Evolutionary conservation across 2,797 vertebrate species (phyloP).

Genomic region (Aulostomus chinensis): DNA sequence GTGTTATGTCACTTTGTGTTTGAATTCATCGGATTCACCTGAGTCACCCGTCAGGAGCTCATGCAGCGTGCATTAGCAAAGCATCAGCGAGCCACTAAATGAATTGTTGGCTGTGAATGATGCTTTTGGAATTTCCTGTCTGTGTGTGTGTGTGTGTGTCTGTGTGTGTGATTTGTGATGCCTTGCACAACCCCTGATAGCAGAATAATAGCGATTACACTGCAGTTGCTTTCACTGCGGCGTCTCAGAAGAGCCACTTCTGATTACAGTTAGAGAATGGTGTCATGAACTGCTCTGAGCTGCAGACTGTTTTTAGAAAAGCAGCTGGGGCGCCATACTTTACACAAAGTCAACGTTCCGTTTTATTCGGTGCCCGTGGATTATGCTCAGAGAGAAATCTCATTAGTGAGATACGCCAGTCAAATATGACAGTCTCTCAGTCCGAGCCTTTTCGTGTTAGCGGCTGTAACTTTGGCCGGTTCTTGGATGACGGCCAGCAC

Average conservation of each 20-base stretch:
- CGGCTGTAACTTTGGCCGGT: constrained; percentile 44
- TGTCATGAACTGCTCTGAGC: constrained; percentile 31
- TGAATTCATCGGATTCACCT: constrained; percentile 36
- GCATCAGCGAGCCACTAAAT: constrained; percentile 50
- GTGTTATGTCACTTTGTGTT: constrained; percentile 57
- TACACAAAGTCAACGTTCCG: constrained; percentile 36
- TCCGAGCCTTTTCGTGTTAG: constrained; percentile 44
- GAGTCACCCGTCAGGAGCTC: constrained; percentile 43
- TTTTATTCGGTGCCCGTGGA: constrained; percentile 23
- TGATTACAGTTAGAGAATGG: constrained; percentile 36
- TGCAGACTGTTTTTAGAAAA: constrained; percentile 25
- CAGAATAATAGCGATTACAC: constrained; percentile 8
- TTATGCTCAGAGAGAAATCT: constrained; percentile 48
- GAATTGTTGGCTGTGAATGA: constrained; percentile 46
- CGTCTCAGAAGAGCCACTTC: constrained; percentile 13
- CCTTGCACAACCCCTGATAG: constrained; percentile 63
- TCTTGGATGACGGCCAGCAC: constrained; percentile 66
- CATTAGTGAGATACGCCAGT: constrained; percentile 54
- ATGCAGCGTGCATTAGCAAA: constrained; percentile 46
- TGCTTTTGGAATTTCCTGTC: constrained; percentile 34
- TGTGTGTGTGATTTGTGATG: constrained; percentile 21
- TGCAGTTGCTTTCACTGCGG: constrained; percentile 18
- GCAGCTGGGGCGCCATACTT: constrained; percentile 25
- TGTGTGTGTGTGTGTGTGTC: no score
- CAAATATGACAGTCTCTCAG: constrained; percentile 49